phyloP scores from a whole-genome alignment of 1,140 invertebrate genomes.

The Drosophila ohnishii region DNA sequence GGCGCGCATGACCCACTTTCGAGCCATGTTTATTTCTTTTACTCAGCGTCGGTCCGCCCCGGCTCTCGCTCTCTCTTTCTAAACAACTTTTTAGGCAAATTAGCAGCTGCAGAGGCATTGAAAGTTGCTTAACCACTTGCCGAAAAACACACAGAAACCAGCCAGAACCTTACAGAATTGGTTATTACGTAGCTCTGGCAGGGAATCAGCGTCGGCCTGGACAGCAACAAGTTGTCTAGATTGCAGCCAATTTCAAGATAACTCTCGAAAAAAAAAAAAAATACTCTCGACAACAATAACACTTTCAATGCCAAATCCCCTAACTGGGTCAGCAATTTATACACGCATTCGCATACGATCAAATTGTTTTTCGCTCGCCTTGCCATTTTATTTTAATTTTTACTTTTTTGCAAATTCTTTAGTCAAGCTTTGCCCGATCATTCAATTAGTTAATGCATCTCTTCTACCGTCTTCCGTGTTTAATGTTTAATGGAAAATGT shows the following conservation, averaged over 20 bases:
- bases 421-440: constrained; percentile 23
- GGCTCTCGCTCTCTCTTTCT: constrained; percentile 58
- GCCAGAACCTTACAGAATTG: constrained; percentile 45
- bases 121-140: constrained; percentile 79
- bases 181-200: constrained; percentile 48
- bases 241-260: constrained; percentile 54
- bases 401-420: constrained; percentile 24
- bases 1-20: constrained; percentile 72
- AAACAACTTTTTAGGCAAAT: constrained; percentile 76
- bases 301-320: constrained; percentile 61
- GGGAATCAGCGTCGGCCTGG: constrained; percentile 4
- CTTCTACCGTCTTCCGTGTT: constrained; percentile 49
- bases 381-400: constrained; percentile 15
- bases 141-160: constrained; percentile 39
- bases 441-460: constrained; percentile 51
- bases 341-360: constrained; percentile 16
- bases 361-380: constrained; percentile 17
- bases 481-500: constrained; percentile 39
- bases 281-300: constrained; percentile 39
- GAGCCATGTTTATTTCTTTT: constrained; percentile 62
- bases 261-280: constrained; percentile 26
- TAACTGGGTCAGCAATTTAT: constrained; percentile 58
- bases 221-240: constrained; percentile 43
- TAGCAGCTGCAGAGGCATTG: constrained; percentile 74
- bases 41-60: constrained; percentile 16